Conservation (phyloP, 2,888 invertebrate genomes). For the Scaptomyza tumidula region DNA sequence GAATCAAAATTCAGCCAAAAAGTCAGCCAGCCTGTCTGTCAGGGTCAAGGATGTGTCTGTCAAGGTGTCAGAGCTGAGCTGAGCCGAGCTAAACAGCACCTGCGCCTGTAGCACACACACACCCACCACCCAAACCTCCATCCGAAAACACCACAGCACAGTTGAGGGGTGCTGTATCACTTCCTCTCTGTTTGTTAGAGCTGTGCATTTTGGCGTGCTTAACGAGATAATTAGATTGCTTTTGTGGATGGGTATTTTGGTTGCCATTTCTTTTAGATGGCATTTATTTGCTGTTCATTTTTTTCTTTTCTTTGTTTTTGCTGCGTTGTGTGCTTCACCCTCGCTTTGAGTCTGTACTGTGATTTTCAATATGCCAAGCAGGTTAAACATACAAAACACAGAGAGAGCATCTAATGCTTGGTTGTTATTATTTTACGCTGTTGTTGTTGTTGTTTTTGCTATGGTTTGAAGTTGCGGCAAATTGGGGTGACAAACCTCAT, state of each 20-base stretch:
- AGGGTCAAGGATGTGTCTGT: slow-evolving; percentile 72
- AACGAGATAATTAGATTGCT: slow-evolving; percentile 82
- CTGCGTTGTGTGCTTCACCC: slow-evolving; percentile 38
- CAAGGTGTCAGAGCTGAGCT: slow-evolving; percentile 61
- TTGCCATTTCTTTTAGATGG: slow-evolving; percentile 48
- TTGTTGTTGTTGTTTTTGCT: slow-evolving; percentile 21
- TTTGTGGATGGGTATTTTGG: slow-evolving; percentile 49
- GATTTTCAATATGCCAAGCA: slow-evolving; percentile 71
- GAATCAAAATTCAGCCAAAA: slow-evolving; percentile 53
- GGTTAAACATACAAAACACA: slow-evolving; percentile 46
- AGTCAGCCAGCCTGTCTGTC: slow-evolving; percentile 68
- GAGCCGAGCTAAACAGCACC: slow-evolving; percentile 28
- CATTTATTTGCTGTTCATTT: slow-evolving; percentile 11
- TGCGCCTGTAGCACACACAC: slow-evolving; percentile 11
- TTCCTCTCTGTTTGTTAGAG: slow-evolving; percentile 19
- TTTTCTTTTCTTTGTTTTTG: slow-evolving; percentile 19
- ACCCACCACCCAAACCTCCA: neutral
- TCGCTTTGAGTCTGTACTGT: slow-evolving; percentile 35
- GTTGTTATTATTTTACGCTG: slow-evolving; percentile 5
- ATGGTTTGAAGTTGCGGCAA: slow-evolving; percentile 69
- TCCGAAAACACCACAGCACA: neutral
- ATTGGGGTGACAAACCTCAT: slow-evolving; percentile 81
- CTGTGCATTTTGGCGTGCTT: slow-evolving; percentile 71
- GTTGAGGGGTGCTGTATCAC: slow-evolving; percentile 30
- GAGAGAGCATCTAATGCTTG: slow-evolving; percentile 26